phyloP scores from a whole-genome alignment of 2,888 invertebrate species.

The Serrognathus titanus region DNA sequence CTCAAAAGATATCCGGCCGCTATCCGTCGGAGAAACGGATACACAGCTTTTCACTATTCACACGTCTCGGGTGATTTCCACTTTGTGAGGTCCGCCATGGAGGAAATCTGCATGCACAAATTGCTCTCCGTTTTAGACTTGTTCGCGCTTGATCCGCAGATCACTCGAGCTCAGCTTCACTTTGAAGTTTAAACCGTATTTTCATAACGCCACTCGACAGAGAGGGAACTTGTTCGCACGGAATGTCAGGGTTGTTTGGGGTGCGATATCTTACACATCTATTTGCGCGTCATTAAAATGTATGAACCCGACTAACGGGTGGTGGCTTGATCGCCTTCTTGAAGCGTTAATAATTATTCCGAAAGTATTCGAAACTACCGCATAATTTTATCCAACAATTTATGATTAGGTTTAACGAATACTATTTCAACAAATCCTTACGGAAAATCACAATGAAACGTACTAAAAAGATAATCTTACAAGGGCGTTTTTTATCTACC shows the following conservation, averaged over 20 bases:
- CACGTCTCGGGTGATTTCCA: slow-evolving; percentile 38
- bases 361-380: not conserved
- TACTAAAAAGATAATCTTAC: no score
- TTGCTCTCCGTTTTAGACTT: slow-evolving; percentile 35
- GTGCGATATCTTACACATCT: slow-evolving; percentile 29
- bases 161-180: slow-evolving; percentile 38
- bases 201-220: slow-evolving; percentile 38
- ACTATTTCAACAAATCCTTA: not conserved
- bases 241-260: slow-evolving; percentile 26
- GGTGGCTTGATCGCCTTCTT: not conserved
- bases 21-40: slow-evolving; percentile 25
- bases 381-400: no score
- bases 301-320: slow-evolving; percentile 20
- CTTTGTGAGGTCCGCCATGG: slow-evolving; percentile 33
- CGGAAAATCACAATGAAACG: not conserved
- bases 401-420: no score
- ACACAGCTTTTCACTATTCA: slow-evolving; percentile 25
- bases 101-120: slow-evolving; percentile 46
- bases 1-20: slow-evolving; percentile 30
- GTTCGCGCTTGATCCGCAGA: slow-evolving; percentile 39
- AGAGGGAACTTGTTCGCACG: slow-evolving; percentile 24
- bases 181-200: slow-evolving; percentile 46
- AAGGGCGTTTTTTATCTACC: no score
- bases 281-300: slow-evolving; percentile 31
- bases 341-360: not conserved